These are phyloP conservation scores for Platypus cylindrus DNA, from an alignment of 2,888 invertebrate genomes.

Conservation along the genomic window DNA sequence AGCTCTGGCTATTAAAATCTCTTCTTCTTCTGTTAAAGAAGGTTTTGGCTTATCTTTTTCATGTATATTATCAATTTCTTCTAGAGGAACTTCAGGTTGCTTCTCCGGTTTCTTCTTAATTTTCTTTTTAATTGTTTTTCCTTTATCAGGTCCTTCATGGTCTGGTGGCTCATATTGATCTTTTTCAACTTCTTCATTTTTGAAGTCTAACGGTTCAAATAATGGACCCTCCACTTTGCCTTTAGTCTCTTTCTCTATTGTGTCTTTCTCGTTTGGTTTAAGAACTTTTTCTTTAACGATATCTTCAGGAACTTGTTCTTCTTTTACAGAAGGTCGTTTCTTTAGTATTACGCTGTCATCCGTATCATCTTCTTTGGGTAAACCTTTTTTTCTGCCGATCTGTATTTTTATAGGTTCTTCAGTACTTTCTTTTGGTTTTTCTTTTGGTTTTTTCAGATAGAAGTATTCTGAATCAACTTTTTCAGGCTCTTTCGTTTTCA, in stretches of 20 bases:
- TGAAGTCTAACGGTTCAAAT: conserved; percentile 34
- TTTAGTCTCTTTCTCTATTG: conserved; percentile 21
- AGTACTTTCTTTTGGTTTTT: conserved; percentile 21
- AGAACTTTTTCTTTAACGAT: conserved; percentile 24
- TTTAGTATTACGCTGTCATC: conserved; percentile 38
- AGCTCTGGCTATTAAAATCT: conserved; percentile 20
- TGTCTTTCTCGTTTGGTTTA: conserved; percentile 20
- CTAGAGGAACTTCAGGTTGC: conserved; percentile 29
- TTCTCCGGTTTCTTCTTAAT: conserved; percentile 27
- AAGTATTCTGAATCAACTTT: conserved; percentile 32
- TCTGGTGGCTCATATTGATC: conserved; percentile 31
- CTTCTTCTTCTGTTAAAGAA: conserved; percentile 23
- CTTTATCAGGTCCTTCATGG: conserved; percentile 29
- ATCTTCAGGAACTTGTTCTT: conserved; percentile 23
- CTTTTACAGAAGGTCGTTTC: conserved; percentile 37
- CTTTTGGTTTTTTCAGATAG: conserved; percentile 25
- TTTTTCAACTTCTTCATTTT: conserved; percentile 31
- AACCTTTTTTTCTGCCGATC: conserved; percentile 42
- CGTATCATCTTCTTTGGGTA: conserved; percentile 26
- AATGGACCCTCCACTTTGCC: conserved; percentile 30
- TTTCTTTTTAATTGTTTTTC: conserved; percentile 28
- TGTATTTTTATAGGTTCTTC: conserved; percentile 35
- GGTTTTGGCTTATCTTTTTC: conserved; percentile 25
- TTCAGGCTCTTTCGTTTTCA: conserved; percentile 30
- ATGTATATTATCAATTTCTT: conserved; percentile 19